These are phyloP conservation scores for Sialis lutaria DNA, from an alignment of 2,888 invertebrate genomes.

Conservation along the genomic window DNA sequence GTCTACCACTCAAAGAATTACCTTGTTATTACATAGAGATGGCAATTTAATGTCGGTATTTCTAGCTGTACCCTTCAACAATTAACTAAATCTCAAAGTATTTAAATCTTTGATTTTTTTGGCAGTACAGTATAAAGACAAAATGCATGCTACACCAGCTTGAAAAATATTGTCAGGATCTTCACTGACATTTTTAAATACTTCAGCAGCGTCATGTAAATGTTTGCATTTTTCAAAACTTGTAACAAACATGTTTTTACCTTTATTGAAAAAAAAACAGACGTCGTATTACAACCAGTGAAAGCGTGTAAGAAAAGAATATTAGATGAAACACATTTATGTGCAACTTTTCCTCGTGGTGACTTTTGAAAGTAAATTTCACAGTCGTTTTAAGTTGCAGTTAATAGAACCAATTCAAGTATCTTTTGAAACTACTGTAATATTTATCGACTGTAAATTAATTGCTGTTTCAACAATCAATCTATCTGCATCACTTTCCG, in stretches of 20 bases:
- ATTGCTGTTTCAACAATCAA: constrained; percentile 9
- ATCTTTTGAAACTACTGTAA: constrained; percentile 8
- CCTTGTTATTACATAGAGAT: too few species aligned
- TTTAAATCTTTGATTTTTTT: neutral
- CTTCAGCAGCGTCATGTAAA: neutral
- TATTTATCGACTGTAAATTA: constrained; percentile 7
- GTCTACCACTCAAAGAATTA: too few species aligned
- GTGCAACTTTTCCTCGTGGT: constrained; percentile 6
- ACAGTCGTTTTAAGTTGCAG: constrained; percentile 5
- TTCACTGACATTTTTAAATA: neutral
- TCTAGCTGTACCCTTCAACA: too few species aligned
- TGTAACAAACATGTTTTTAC: too few species aligned
- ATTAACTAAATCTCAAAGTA: constrained; percentile 9
- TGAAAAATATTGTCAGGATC: neutral
- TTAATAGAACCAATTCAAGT: constrained; percentile 15
- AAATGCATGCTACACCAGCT: neutral
- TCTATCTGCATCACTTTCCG: constrained; percentile 6
- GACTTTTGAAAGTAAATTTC: constrained; percentile 8
- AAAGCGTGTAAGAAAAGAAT: constrained; percentile 10
- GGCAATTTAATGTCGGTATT: too few species aligned
- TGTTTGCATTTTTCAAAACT: neutral
- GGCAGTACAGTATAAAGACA: neutral
- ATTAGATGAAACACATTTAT: too few species aligned
- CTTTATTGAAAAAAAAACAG: constrained; percentile 8
- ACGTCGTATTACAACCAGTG: constrained; percentile 9